Evolutionary conservation across 2,797 vertebrate species (phyloP).

Genomic region (Lepidocolaptes lacrymiger): DNA sequence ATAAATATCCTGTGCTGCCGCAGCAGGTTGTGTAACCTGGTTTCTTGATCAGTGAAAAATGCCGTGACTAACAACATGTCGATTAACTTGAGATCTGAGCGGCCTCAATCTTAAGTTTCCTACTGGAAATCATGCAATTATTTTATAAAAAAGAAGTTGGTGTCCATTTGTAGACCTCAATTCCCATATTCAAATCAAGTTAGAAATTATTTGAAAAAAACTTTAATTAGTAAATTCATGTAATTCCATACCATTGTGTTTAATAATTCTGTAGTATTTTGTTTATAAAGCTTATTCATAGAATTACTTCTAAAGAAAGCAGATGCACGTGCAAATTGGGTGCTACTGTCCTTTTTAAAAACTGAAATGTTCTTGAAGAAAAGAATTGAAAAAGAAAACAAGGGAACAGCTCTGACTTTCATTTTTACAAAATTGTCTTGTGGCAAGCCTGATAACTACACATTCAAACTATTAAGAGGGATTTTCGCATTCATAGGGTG

Average conservation of each 20-base stretch:
- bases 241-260: background rate
- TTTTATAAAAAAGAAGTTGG: background rate
- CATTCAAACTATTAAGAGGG: background rate
- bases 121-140: background rate
- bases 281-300: background rate
- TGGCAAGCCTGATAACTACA: background rate
- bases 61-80: background rate
- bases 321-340: rapidly evolving
- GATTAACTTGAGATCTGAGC: background rate
- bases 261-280: background rate
- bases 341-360: background rate
- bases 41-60: slow-evolving; percentile 41
- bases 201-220: background rate
- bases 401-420: background rate
- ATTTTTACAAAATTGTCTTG: background rate
- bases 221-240: background rate
- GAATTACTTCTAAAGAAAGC: background rate
- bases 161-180: background rate
- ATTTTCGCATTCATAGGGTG: background rate
- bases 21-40: slow-evolving; percentile 63
- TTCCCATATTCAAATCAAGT: background rate
- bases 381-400: background rate
- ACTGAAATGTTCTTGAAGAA: background rate
- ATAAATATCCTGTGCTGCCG: slow-evolving; percentile 52
- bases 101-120: background rate